These are phyloP conservation scores for Epizoanthus illoricatus DNA, from an alignment of 92 coral and sea anemone genomes.

Conservation along the genomic window DNA sequence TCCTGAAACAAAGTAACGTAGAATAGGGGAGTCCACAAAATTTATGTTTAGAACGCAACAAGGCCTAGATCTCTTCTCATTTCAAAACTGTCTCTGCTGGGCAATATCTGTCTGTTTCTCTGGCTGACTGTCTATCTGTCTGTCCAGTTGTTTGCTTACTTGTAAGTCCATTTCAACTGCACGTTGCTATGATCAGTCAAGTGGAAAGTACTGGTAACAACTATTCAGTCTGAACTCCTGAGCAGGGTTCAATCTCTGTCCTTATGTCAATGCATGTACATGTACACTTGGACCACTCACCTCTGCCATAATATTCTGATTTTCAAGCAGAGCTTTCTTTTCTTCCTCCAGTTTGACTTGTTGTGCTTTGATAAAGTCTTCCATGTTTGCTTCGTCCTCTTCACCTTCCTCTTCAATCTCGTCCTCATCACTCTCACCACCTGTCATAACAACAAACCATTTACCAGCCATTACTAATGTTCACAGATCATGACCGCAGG, in stretches of 20 bases:
- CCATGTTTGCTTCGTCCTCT: conserved; percentile 58
- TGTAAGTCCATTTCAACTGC: too few species aligned
- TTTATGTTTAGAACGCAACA: not conserved
- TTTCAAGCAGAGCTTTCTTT: conserved; percentile 78
- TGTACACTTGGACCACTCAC: conserved; percentile 36
- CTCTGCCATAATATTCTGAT: conserved; percentile 90
- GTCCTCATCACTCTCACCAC: conserved; percentile 63
- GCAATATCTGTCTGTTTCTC: too few species aligned
- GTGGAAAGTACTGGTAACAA: too few species aligned
- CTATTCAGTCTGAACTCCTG: too few species aligned
- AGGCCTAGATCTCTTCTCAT: too few species aligned
- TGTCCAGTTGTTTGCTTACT: too few species aligned
- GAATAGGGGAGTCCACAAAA: too few species aligned
- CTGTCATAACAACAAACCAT: conserved; percentile 17
- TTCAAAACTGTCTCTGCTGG: too few species aligned
- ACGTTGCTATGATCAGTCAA: too few species aligned
- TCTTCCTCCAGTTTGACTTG: conserved; percentile 87
- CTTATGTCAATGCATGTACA: not conserved
- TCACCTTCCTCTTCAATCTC: conserved; percentile 81
- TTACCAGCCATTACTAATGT: not conserved
- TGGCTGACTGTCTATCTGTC: too few species aligned
- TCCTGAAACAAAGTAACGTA: conserved; percentile 46
- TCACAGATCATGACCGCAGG: not conserved
- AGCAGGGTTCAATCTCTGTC: too few species aligned
- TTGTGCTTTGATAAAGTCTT: conserved; percentile 84